A percentile compares a stretch with the other conserved stretches of the same genome.
Conservation (phyloP, 1,140 invertebrate species). For the Drosophila pseudoananassae region DNA sequence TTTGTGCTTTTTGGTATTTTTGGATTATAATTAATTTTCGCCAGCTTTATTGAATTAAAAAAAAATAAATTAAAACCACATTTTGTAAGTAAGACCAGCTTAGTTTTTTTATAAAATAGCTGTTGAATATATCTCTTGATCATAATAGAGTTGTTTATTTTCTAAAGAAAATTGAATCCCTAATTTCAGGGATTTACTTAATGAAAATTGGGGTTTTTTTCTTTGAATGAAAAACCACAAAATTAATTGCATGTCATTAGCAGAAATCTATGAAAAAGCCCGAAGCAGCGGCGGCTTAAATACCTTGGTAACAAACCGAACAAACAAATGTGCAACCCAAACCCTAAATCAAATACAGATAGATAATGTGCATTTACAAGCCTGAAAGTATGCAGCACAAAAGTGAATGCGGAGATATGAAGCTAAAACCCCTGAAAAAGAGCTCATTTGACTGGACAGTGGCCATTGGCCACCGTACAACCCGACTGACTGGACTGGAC, state of each 20-base stretch:
- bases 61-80: too few relatives aligned
- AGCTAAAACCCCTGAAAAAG: slow-evolving; percentile 27
- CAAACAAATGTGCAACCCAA: slow-evolving; percentile 28
- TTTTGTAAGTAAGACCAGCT: too few relatives aligned
- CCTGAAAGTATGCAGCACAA: slow-evolving; percentile 49
- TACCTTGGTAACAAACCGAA: slow-evolving; percentile 45
- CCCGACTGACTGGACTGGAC: neutral
- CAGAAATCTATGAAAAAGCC: slow-evolving; percentile 62
- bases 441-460: slow-evolving; percentile 9
- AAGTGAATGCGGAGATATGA: slow-evolving; percentile 21
- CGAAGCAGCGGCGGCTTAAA: slow-evolving; percentile 45
- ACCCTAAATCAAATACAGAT: slow-evolving; percentile 48
- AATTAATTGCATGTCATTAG: slow-evolving; percentile 75
- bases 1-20: neutral
- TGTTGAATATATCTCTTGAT: too few relatives aligned
- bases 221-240: slow-evolving; percentile 49
- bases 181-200: too few relatives aligned
- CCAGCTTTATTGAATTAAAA: too few relatives aligned
- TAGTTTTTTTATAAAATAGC: too few relatives aligned
- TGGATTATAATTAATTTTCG: too few relatives aligned
- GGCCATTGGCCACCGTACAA: neutral
- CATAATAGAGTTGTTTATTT: neutral
- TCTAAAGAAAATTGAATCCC: neutral
- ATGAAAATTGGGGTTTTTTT: neutral
- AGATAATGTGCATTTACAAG: slow-evolving; percentile 41